Conservation (phyloP, 2,888 invertebrate genomes). For the Drosophila kuntzei region DNA sequence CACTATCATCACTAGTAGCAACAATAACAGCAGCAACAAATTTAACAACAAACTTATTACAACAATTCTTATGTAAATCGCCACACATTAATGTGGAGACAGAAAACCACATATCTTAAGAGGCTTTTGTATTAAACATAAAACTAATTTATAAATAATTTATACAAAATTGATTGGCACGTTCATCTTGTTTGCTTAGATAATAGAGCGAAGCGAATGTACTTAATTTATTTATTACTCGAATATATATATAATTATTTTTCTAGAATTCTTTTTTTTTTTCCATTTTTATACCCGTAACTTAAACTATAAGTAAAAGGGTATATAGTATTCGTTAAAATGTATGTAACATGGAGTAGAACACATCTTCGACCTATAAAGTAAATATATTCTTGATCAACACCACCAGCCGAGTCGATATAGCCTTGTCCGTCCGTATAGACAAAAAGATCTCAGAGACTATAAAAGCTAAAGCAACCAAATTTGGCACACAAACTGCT, state of each 20-base stretch:
- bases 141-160: slow-evolving; percentile 57
- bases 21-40: slow-evolving; percentile 22
- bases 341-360: no score
- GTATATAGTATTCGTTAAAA: no score
- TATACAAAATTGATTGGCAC: slow-evolving; percentile 52
- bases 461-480: no score
- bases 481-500: no score
- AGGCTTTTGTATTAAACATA: slow-evolving; percentile 79
- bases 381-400: no score
- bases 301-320: no score
- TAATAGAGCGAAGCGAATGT: slow-evolving; percentile 34
- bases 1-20: slow-evolving; percentile 31
- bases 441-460: no score
- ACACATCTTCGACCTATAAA: no score
- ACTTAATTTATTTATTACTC: slow-evolving; percentile 50
- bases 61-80: slow-evolving; percentile 38
- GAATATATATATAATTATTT: not conserved
- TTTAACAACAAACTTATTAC: slow-evolving; percentile 20
- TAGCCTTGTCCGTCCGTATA: no score
- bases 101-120: slow-evolving; percentile 79
- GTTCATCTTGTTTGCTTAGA: slow-evolving; percentile 51
- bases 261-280: slow-evolving; percentile 11
- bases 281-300: slow-evolving; percentile 16
- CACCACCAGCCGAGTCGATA: no score
- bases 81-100: slow-evolving; percentile 27